Base-by-base conservation (phyloP, 2,113 vertebrate genomes). In the Rhizomys pruinosus region DNA sequence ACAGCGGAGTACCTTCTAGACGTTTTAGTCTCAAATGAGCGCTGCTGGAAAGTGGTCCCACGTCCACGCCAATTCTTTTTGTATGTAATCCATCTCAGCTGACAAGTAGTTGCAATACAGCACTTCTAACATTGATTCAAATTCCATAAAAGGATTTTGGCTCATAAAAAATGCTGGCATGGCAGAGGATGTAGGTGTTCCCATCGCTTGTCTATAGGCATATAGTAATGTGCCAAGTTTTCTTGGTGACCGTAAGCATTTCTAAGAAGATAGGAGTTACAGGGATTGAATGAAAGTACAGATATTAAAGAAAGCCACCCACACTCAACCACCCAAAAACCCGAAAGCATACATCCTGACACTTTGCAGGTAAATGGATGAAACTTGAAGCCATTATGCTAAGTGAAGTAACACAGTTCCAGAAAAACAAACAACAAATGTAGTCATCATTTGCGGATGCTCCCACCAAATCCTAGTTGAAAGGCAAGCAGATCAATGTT, bases 41-140 rank as follows among this genome's bases (percentile, higher is more conserved):
- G 64, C 93, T 96, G 44, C 44, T 96, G 94, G 96, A 97, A 97
- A 94, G 90, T 61, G n/a, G 81, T 74, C 86, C 92, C 95, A 93
- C n/a, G 73, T 96, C 92, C 93, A 97, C n/a, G n/a, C 93, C 95
- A 87, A 93, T 73, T 84, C 95, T 93, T 91, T 90, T 69, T 19
- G 72, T 77, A 72, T 90, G n/a, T 79, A 66, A 95, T 97, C 95
- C 57, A n/a, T 80, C 82, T 94, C 44, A 0, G 90, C 88, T 96
- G 96, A 97, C 96, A 97, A 92, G 89, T 63, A 92, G 90, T 95
- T 97, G 97, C 97, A 96, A 95, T 97, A 94, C 95, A 97, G 97
- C 96, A 97, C 89, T 96, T 97, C 96, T 96, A 96, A 95, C 95
- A 97, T 96, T 95, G 97, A 97, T 96, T 96, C 93, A 71, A 94